phyloP scores from a whole-genome alignment of 2,888 invertebrate genomes.

The Mythimna impura region DNA sequence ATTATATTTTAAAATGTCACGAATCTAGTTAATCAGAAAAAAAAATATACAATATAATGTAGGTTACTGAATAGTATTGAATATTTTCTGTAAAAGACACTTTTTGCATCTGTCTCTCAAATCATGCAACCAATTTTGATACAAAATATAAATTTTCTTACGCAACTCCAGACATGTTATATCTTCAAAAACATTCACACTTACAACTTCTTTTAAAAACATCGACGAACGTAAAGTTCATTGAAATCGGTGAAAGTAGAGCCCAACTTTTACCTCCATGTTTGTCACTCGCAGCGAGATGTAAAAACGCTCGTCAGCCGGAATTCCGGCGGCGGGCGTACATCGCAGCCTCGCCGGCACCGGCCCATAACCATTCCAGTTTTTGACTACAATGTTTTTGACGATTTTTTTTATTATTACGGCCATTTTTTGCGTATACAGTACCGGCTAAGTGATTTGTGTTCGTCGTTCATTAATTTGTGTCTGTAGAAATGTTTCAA shows the following conservation, averaged over 20 bases:
- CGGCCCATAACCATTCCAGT: slow-evolving; percentile 72
- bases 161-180: not conserved
- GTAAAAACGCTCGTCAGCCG: slow-evolving; percentile 76
- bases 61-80: too few species aligned
- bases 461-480: slow-evolving; percentile 46
- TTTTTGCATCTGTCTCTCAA: too few species aligned
- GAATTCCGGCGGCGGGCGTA: slow-evolving; percentile 74
- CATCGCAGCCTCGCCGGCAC: slow-evolving; percentile 66
- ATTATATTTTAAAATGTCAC: too few species aligned
- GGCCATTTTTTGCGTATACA: slow-evolving; percentile 30
- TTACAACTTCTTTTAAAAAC: slow-evolving; percentile 4
- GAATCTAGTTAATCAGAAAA: too few species aligned
- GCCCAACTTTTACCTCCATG: slow-evolving; percentile 26
- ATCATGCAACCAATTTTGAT: too few species aligned
- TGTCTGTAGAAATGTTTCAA: slow-evolving; percentile 22
- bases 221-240: slow-evolving; percentile 16
- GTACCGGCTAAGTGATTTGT: slow-evolving; percentile 35
- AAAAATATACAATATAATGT: too few species aligned
- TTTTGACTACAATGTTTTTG: slow-evolving; percentile 58
- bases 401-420: slow-evolving; percentile 51
- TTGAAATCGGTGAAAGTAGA: slow-evolving; percentile 12
- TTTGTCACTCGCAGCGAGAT: slow-evolving; percentile 67
- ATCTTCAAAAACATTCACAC: not conserved
- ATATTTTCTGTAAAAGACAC: too few species aligned
- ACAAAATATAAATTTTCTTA: too few species aligned